A percentile compares a stretch with the other conserved stretches of the same genome.
These are phyloP conservation scores for Gopherus evgoodei DNA, from an alignment of 2,113 vertebrate species.

Conservation along the genomic window DNA sequence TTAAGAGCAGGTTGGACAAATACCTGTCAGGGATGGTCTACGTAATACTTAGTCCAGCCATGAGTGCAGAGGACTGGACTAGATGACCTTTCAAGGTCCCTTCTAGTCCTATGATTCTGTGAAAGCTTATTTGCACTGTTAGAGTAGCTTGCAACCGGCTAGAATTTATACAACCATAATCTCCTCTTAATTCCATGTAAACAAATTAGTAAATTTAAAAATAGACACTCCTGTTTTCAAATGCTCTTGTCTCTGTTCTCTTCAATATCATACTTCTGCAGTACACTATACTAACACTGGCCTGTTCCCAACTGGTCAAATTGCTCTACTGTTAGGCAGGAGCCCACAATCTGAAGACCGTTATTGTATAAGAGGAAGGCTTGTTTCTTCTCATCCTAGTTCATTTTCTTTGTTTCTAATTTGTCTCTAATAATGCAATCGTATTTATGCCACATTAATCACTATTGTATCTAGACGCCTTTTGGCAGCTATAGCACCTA, in stretches of 20 bases:
- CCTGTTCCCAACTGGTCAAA: background rate
- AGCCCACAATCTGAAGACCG: background rate
- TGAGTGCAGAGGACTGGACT: too few relatives aligned
- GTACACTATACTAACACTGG: background rate
- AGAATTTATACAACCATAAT: background rate
- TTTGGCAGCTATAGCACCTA: background rate
- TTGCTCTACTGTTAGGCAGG: background rate
- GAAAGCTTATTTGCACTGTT: background rate
- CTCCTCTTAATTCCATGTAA: background rate
- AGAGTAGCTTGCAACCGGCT: background rate
- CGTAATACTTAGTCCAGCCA: too few relatives aligned
- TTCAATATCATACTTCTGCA: background rate
- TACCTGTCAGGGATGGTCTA: too few relatives aligned
- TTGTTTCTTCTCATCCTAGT: background rate
- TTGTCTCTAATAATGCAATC: fast-evolving
- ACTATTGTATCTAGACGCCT: background rate
- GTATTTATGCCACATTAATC: background rate
- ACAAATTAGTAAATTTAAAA: background rate
- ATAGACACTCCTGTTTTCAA: too few relatives aligned
- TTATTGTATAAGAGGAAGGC: background rate
- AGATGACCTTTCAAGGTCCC: too few relatives aligned
- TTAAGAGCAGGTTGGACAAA: too few relatives aligned
- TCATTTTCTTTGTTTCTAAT: background rate
- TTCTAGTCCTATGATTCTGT: too few relatives aligned
- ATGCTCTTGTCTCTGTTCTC: background rate